phyloP scores from a whole-genome alignment of 2,113 vertebrate species.

The Peromyscus leucopus region DNA sequence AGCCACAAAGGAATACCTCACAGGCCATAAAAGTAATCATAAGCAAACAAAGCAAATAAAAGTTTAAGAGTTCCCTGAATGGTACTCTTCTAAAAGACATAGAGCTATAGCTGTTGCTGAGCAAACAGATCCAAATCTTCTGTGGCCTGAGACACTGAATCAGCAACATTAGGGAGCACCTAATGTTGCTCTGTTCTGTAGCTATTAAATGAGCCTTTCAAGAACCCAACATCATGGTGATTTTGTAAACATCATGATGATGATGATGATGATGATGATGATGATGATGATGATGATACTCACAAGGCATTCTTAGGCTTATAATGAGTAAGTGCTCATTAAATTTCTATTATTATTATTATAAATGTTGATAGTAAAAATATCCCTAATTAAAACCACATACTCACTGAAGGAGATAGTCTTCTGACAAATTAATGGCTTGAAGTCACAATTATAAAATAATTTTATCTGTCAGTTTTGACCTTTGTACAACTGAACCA shows the following conservation, averaged over 20 bases:
- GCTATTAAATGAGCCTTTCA: not conserved
- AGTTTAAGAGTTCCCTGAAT: not conserved
- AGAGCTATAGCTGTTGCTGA: not conserved
- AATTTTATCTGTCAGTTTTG: conserved; percentile 44
- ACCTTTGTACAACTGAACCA: conserved; percentile 16
- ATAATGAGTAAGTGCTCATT: conserved; percentile 8
- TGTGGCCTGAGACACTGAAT: not conserved
- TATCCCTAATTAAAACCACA: conserved; percentile 35
- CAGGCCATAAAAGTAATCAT: not conserved
- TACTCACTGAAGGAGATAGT: not conserved
- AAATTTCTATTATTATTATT: not conserved
- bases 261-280: not conserved
- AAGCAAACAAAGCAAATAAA: conserved; percentile 23
- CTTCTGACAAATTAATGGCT: not conserved
- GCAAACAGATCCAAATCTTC: not conserved
- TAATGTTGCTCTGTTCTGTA: not conserved
- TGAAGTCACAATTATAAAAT: conserved; percentile 11
- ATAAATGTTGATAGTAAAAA: conserved; percentile 15
- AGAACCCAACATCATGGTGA: not conserved
- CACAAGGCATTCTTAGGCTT: not conserved
- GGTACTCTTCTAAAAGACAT: not conserved
- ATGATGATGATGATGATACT: conserved; percentile 2
- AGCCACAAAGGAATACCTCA: not conserved
- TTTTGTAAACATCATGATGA: conserved; percentile 49
- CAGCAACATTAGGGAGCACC: not conserved